Evolutionary conservation across 2,797 vertebrate species (phyloP).

Genomic region (Eulemur mongoz): DNA sequence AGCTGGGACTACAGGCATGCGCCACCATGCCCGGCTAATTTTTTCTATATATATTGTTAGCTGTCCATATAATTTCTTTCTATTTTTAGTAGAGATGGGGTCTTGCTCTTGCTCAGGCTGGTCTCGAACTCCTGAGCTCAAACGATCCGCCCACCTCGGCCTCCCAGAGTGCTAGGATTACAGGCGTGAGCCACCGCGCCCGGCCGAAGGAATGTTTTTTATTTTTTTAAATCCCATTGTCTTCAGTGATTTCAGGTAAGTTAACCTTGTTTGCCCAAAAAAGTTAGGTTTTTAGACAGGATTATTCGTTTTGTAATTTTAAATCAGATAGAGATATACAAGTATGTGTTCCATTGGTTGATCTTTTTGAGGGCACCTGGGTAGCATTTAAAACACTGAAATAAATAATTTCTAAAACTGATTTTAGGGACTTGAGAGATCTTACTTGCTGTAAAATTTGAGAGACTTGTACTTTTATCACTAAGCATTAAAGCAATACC

Average conservation of each 20-base stretch:
- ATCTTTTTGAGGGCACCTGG: background rate
- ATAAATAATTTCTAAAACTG: background rate
- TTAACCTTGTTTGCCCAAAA: background rate
- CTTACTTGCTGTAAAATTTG: background rate
- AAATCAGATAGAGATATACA: background rate
- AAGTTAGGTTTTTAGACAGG: background rate
- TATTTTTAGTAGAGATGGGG: too few species aligned
- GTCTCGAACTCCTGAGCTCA: too few species aligned
- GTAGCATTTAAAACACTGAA: background rate
- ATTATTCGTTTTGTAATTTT: slow-evolving; percentile 10
- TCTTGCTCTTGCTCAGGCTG: too few species aligned
- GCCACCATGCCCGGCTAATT: too few species aligned
- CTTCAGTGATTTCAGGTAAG: background rate
- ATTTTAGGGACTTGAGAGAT: background rate
- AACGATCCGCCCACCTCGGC: too few species aligned
- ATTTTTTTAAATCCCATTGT: background rate
- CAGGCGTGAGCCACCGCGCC: too few species aligned
- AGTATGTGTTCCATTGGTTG: background rate
- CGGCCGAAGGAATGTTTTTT: background rate
- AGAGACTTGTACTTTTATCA: background rate
- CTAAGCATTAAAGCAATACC: background rate
- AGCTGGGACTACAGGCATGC: too few species aligned
- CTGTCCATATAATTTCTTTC: too few species aligned
- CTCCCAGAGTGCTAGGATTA: too few species aligned
- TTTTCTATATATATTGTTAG: too few species aligned